A percentile compares a stretch with the other conserved stretches of the same genome.
These are phyloP conservation scores for Ephestia elutella DNA, from an alignment of 1,140 invertebrate species.

Conservation along the genomic window DNA sequence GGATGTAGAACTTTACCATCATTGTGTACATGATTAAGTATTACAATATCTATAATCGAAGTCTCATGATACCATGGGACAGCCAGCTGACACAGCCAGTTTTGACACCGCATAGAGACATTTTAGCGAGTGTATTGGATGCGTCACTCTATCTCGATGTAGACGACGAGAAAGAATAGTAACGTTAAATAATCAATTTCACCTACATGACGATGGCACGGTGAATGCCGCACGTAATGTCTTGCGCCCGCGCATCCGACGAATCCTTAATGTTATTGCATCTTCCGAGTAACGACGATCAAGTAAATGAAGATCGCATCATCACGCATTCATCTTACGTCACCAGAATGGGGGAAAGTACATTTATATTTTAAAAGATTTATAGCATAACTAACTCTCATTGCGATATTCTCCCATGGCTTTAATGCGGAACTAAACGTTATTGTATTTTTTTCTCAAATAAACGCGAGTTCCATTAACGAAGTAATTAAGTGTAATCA, in stretches of 20 bases:
- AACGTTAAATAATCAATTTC: slow-evolving; percentile 19
- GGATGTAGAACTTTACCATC: too few relatives aligned
- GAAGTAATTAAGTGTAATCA: slow-evolving; percentile 5
- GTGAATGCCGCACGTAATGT: slow-evolving; percentile 1
- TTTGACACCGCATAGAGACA: too few relatives aligned
- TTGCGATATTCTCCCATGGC: slow-evolving; percentile 5
- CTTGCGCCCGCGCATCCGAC: slow-evolving; percentile 12
- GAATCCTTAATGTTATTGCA: slow-evolving; percentile 48
- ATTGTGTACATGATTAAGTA: too few relatives aligned
- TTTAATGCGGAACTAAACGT: slow-evolving; percentile 3
- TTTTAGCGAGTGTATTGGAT: background rate
- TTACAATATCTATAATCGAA: too few relatives aligned
- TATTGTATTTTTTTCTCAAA: background rate
- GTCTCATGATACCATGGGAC: too few relatives aligned
- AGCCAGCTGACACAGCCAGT: too few relatives aligned
- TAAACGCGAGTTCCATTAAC: background rate
- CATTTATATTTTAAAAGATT: slow-evolving; percentile 33
- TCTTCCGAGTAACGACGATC: slow-evolving; percentile 32
- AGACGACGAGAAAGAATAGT: slow-evolving; percentile 2
- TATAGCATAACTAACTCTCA: slow-evolving; percentile 9
- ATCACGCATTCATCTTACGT: slow-evolving; percentile 47
- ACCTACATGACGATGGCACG: slow-evolving; percentile 7
- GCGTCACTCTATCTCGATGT: background rate
- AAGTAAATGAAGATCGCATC: slow-evolving; percentile 52
- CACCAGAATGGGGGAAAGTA: slow-evolving; percentile 46